Conservation (phyloP, 2,797 vertebrate species). For the Sylvia borin region DNA sequence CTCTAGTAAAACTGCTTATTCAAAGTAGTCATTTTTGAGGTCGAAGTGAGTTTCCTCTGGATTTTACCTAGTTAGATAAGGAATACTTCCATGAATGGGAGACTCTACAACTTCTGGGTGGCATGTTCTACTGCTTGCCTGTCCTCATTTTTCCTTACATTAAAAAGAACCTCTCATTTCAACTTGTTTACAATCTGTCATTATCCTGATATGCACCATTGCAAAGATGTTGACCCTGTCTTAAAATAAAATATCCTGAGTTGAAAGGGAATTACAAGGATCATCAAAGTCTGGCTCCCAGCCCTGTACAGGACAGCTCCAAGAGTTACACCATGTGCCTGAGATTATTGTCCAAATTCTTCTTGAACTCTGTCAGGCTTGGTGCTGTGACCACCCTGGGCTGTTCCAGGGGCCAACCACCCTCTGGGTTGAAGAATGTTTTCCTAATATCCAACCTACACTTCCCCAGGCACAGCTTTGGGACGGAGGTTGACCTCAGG, state of each 20-base stretch:
- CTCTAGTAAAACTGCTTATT: not conserved
- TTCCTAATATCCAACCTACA: not conserved
- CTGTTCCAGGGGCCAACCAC: not conserved
- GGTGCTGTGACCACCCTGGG: not conserved
- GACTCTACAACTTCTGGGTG: not conserved
- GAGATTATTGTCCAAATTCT: not conserved
- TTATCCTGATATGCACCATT: not conserved
- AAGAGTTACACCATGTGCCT: not conserved
- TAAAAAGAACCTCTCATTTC: not conserved
- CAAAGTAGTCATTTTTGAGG: not conserved
- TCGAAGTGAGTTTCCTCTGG: not conserved
- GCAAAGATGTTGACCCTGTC: not conserved
- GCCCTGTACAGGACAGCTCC: not conserved
- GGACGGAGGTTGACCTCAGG: not conserved
- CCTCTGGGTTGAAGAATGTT: not conserved
- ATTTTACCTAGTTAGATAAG: not conserved
- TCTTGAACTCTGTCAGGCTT: not conserved
- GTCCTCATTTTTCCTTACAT: not conserved
- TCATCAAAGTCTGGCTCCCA: not conserved
- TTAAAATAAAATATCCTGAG: not conserved
- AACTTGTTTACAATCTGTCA: not conserved
- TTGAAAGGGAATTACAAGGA: not conserved
- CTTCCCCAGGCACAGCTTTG: not conserved
- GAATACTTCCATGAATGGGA: not conserved
- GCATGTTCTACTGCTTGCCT: not conserved